A percentile compares a stretch with the other conserved stretches of the same genome.
These are phyloP conservation scores for Helicoverpa assulta DNA, from an alignment of 2,888 invertebrate species.

Conservation along the genomic window DNA sequence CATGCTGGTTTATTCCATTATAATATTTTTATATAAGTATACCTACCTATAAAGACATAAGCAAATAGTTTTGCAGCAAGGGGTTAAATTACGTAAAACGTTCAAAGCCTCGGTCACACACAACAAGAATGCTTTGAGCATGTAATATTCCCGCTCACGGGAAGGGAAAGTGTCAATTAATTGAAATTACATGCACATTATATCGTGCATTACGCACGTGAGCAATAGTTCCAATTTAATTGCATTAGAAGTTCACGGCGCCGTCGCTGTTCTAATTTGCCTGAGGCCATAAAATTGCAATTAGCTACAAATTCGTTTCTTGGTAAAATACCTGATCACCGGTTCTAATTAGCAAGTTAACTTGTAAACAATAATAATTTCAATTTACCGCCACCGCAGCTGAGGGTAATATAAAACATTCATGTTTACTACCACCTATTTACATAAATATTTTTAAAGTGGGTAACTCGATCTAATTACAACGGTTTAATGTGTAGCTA, in stretches of 20 bases:
- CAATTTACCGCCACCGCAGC: slow-evolving; percentile 1
- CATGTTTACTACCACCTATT: slow-evolving; percentile 53
- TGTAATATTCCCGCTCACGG: slow-evolving; percentile 7
- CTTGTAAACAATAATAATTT: slow-evolving; percentile 52
- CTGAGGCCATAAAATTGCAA: slow-evolving; percentile 62
- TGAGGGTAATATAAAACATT: slow-evolving; percentile 46
- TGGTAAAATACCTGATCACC: slow-evolving; percentile 39
- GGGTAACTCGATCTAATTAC: slow-evolving; percentile 34
- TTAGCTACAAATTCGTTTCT: slow-evolving; percentile 47
- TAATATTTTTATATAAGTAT: too few relatives aligned
- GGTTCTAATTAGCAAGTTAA: slow-evolving; percentile 50
- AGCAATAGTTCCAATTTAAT: slow-evolving; percentile 51
- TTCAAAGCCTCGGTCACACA: slow-evolving; percentile 22
- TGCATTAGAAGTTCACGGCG: slow-evolving; percentile 49
- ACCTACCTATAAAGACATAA: too few relatives aligned
- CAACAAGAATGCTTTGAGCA: slow-evolving; percentile 31
- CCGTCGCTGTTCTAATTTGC: slow-evolving; percentile 54
- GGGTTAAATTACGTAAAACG: slow-evolving; percentile 3
- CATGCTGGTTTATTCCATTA: too few relatives aligned
- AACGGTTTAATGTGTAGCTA: slow-evolving; percentile 16
- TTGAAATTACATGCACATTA: slow-evolving; percentile 43
- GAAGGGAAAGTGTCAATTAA: slow-evolving; percentile 24
- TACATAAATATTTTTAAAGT: slow-evolving; percentile 54
- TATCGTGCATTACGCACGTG: slow-evolving; percentile 23
- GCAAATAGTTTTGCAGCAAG: not conserved